Percentiles rank a stretch among this genome's conserved stretches.
Conservation (phyloP, 2,797 vertebrate genomes). For the Microctenopoma stevenorrisi region DNA sequence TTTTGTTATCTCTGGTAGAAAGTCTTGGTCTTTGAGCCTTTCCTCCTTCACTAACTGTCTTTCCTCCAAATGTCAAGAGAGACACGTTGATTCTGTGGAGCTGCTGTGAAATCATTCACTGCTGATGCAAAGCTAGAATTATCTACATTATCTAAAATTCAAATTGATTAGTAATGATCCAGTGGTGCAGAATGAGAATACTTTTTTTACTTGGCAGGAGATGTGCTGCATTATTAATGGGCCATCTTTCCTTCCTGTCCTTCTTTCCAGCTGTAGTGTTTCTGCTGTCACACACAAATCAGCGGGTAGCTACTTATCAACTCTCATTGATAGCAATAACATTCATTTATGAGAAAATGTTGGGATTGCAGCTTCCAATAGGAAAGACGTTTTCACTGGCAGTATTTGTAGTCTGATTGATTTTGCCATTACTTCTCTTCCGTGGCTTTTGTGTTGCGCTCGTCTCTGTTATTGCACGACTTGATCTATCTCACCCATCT, state of each 20-base stretch:
- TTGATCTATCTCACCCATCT: conserved; percentile 37
- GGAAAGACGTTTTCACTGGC: conserved; percentile 5
- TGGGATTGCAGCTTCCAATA: conserved; percentile 16
- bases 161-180: conserved; percentile 22
- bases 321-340: not conserved
- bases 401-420: conserved; percentile 40
- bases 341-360: conserved; percentile 1
- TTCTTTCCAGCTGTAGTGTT: not conserved
- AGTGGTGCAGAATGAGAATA: not conserved
- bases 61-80: too few species aligned
- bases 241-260: not conserved
- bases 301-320: not conserved
- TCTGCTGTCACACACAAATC: not conserved
- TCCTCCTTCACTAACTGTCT: too few species aligned
- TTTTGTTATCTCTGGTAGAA: too few species aligned
- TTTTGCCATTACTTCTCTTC: conserved; percentile 32
- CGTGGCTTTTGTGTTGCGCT: not conserved
- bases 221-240: not conserved
- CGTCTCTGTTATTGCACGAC: conserved; percentile 17
- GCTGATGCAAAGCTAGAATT: not conserved
- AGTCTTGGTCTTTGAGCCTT: too few species aligned
- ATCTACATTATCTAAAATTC: conserved; percentile 14
- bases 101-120: conserved; percentile 16
- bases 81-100: not conserved
- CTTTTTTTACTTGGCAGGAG: not conserved